Evolutionary conservation across 1,140 invertebrate genomes (phyloP).

Genomic region (Augochlora pura): DNA sequence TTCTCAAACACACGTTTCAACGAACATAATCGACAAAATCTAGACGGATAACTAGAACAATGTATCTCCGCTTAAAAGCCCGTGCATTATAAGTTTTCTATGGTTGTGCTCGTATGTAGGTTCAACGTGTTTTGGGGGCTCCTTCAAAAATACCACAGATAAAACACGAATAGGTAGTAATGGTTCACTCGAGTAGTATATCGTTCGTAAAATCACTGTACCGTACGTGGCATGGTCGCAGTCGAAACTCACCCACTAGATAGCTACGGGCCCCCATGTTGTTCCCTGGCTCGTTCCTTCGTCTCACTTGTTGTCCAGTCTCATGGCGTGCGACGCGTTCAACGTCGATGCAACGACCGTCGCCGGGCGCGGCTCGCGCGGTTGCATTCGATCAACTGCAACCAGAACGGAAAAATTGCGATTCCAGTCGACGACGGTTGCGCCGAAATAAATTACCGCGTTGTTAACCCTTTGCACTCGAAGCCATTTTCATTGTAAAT

Average conservation of each 20-base stretch:
- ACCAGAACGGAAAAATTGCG: not conserved
- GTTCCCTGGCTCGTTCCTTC: not conserved
- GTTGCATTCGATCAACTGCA: conserved; percentile 38
- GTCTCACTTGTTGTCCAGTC: conserved; percentile 37
- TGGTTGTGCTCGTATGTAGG: not conserved
- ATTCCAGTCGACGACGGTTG: not conserved
- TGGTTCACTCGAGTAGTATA: not conserved
- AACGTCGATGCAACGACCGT: conserved; percentile 1
- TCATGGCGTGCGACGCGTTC: conserved; percentile 41
- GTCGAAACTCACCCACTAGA: conserved; percentile 68
- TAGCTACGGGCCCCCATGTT: conserved; percentile 70
- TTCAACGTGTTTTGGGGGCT: conserved; percentile 3
- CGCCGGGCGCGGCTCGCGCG: not conserved
- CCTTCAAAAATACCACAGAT: not conserved
- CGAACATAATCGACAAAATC: no score
- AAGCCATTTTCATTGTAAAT: no score
- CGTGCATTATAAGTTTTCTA: no score
- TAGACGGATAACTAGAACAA: not conserved
- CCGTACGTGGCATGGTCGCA: not conserved
- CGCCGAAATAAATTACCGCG: no score
- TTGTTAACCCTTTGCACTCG: no score
- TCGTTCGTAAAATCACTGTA: no score
- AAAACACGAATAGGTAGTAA: not conserved
- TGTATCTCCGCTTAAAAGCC: not conserved
- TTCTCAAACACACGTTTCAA: no score